Base-by-base conservation (phyloP, 2,797 vertebrate species). In the Hylomyscus alleni region DNA sequence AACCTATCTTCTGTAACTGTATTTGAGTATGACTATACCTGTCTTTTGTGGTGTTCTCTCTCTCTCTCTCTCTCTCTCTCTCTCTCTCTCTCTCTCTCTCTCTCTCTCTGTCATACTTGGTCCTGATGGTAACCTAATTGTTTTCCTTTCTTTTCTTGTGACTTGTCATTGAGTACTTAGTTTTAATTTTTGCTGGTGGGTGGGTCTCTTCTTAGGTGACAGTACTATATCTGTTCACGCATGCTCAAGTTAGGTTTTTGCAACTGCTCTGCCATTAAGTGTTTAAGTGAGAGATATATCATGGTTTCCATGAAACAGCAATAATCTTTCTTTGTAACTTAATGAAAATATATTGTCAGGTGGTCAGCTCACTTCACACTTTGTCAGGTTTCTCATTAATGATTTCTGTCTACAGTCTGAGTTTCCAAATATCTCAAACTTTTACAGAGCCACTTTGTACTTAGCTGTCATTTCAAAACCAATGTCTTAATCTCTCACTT, bases 311-410 rank as follows among this genome's bases (percentile, higher is more conserved):
- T 34, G 69, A n/a, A 77, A 47, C 26, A 88, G 52, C 88, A 89
- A 31, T 82, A 91, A 56, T 82, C 81, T 80, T 89, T 94, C 58
- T 91, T 65, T 87, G 37, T 87, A 94, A 60, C 52, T 72, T 95
- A 81, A 78, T 89, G 44, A 90, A 80, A 94, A 86, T 84, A 52
- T 94, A 80, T 86, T 94, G 44, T 58, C 40, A 87, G 15, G 56
- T 87, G n/a, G 47, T 87, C 81, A 89, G 58, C 31, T 44, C n/a
- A n/a, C 34, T 96, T 56, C 22, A 54, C 6, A 17, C 52, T 83
- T 89, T 88, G 13, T 78, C n/a, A 82, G 52, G 9, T 65, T 90
- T 95, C 22, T 90, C 47, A 56, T 84, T 97, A 82, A 84, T 10
- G 31, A 14, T 90, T 67, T 24, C 44, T 85, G 14, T 86, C 58